Percentiles rank a stretch among this genome's conserved stretches.
phyloP scores from a whole-genome alignment of 2,888 invertebrate species.

The Dryococelus australis region DNA sequence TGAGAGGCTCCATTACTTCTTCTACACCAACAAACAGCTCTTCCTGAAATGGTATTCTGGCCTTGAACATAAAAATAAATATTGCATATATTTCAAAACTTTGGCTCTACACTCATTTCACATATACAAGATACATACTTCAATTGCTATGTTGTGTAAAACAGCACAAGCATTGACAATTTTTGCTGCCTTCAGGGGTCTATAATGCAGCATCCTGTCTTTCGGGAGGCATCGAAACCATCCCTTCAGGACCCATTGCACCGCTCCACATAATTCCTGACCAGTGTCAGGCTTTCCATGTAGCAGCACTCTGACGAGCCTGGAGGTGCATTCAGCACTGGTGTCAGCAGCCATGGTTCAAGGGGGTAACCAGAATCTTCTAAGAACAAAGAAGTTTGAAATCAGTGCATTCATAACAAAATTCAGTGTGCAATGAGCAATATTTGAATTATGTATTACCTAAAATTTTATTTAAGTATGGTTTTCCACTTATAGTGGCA shows the following conservation, averaged over 20 bases:
- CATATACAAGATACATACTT: background rate
- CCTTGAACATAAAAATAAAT: too few relatives aligned
- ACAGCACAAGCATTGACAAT: constrained; percentile 34
- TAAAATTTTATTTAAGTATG: too few relatives aligned
- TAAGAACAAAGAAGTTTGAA: background rate
- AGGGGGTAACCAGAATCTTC: constrained; percentile 38
- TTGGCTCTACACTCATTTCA: too few relatives aligned
- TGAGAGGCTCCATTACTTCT: too few relatives aligned
- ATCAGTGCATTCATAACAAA: too few relatives aligned
- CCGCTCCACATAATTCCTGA: constrained; percentile 33
- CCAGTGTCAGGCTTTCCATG: constrained; percentile 21
- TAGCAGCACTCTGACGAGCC: constrained; percentile 36
- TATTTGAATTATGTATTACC: too few relatives aligned
- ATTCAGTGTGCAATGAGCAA: too few relatives aligned
- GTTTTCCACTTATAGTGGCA: too few relatives aligned
- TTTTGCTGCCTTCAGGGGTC: constrained; percentile 17
- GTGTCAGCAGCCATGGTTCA: constrained; percentile 39
- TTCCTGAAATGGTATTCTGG: too few relatives aligned
- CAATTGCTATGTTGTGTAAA: constrained; percentile 33
- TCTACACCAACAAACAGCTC: too few relatives aligned
- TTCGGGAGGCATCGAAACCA: constrained; percentile 35
- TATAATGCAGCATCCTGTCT: constrained; percentile 30
- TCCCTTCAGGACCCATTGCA: constrained; percentile 38
- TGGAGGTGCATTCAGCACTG: constrained; percentile 32
- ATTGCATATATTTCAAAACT: too few relatives aligned